A percentile compares a stretch with the other conserved stretches of the same genome.
phyloP scores from a whole-genome alignment of 2,113 vertebrate genomes.

The Plecturocebus donacophilus region DNA sequence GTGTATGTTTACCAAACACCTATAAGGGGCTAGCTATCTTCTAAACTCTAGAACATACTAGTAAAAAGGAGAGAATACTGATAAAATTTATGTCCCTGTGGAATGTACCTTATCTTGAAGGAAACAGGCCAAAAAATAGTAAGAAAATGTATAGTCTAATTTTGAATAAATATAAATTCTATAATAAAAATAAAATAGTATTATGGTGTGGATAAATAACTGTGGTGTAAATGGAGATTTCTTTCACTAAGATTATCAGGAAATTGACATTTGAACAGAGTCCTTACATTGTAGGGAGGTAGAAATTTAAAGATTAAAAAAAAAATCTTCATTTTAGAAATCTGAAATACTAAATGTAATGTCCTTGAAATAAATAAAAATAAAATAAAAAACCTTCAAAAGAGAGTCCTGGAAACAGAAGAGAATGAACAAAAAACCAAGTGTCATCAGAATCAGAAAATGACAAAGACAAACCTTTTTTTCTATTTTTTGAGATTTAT shows the following conservation, averaged over 20 bases:
- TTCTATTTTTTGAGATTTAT: not conserved
- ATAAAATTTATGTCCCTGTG: not conserved
- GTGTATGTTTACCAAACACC: not conserved
- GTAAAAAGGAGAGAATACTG: not conserved
- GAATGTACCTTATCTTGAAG: not conserved
- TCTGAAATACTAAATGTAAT: not conserved
- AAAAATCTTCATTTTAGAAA: not conserved
- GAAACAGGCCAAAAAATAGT: not conserved
- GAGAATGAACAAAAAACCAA: not conserved
- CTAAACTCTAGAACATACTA: not conserved
- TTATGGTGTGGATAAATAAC: not conserved
- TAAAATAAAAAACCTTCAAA: not conserved
- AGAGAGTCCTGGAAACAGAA: not conserved
- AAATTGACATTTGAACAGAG: not conserved
- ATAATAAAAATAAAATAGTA: not conserved
- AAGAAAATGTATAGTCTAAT: not conserved
- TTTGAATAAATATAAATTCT: not conserved
- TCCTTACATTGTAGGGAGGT: not conserved
- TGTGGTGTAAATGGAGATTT: not conserved
- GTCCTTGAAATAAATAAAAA: not conserved
- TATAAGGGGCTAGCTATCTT: not conserved
- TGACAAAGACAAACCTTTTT: not conserved
- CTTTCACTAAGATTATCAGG: not conserved
- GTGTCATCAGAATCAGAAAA: not conserved
- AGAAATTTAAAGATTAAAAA: not conserved